Conservation (phyloP, 1,140 invertebrate genomes). For the Zaprionus nigranus region DNA sequence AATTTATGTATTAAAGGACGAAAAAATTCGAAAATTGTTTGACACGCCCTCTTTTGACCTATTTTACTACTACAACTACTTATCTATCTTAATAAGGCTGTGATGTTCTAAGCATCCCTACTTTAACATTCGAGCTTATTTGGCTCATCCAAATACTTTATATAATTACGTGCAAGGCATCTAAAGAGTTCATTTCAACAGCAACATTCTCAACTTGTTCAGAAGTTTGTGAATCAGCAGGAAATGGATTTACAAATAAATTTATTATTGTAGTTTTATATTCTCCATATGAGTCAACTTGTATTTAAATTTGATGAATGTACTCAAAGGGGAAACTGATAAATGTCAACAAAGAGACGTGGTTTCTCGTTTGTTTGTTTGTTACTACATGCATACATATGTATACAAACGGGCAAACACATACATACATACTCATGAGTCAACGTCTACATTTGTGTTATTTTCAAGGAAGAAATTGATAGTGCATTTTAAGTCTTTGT, state of each 20-base stretch:
- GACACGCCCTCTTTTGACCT: background rate
- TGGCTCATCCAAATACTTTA: too few species aligned
- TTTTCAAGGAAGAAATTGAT: background rate
- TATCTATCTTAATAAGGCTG: background rate
- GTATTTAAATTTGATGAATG: background rate
- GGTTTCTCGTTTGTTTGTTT: background rate
- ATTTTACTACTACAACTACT: background rate
- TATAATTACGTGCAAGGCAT: too few species aligned
- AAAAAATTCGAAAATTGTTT: background rate
- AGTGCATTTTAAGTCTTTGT: background rate
- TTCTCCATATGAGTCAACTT: background rate
- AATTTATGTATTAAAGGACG: background rate
- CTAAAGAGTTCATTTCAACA: too few species aligned
- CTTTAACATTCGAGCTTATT: too few species aligned
- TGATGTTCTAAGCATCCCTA: background rate
- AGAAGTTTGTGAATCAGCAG: background rate
- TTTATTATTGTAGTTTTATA: background rate
- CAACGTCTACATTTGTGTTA: background rate
- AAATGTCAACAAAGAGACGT: background rate
- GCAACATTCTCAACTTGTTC: background rate
- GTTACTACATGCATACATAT: background rate
- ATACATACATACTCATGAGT: background rate
- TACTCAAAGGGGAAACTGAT: constrained; percentile 1
- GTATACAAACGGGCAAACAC: background rate
- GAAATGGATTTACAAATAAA: background rate